These are phyloP conservation scores for Drosophila navojoa DNA, from an alignment of 1,140 invertebrate genomes.

Conservation along the genomic window DNA sequence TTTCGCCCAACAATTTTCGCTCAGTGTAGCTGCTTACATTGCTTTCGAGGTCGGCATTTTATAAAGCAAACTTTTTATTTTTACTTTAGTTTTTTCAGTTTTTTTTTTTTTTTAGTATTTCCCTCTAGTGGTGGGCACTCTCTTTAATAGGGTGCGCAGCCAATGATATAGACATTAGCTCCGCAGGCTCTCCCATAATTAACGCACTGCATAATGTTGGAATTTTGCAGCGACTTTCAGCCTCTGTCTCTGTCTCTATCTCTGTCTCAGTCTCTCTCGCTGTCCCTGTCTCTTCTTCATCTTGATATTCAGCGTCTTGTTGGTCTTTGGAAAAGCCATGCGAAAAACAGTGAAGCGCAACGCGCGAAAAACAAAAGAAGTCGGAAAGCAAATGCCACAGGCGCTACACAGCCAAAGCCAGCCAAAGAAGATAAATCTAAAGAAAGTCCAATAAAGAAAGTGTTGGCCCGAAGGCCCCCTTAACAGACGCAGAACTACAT, in stretches of 20 bases:
- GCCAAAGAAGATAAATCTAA: slow-evolving; percentile 51
- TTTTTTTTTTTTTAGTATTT: neutral
- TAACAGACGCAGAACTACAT: slow-evolving; percentile 40
- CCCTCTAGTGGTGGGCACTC: neutral
- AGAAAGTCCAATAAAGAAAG: slow-evolving; percentile 77
- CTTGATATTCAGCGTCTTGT: neutral
- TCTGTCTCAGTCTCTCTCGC: no score
- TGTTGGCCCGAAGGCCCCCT: slow-evolving; percentile 66
- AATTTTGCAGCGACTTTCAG: slow-evolving; percentile 47
- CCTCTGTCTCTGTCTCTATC: no score
- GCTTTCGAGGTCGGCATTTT: slow-evolving; percentile 19
- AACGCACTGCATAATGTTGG: slow-evolving; percentile 70
- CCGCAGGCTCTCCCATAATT: slow-evolving; percentile 69
- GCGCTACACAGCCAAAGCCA: slow-evolving; percentile 31
- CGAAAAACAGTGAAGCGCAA: slow-evolving; percentile 50
- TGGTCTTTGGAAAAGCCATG: slow-evolving; percentile 45
- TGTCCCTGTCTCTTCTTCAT: neutral
- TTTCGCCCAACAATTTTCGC: neutral
- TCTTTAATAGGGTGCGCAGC: slow-evolving; percentile 39
- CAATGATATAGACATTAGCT: slow-evolving; percentile 59
- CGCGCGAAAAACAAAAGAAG: slow-evolving; percentile 65
- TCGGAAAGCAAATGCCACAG: slow-evolving; percentile 46
- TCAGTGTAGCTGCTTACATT: slow-evolving; percentile 2
- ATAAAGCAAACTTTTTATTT: slow-evolving; percentile 33
- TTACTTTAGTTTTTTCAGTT: neutral